Evolutionary conservation across 1,140 invertebrate genomes (phyloP), one percentile per base, ranked within the genome.

Genomic region (Neodiprion fabricii): DNA sequence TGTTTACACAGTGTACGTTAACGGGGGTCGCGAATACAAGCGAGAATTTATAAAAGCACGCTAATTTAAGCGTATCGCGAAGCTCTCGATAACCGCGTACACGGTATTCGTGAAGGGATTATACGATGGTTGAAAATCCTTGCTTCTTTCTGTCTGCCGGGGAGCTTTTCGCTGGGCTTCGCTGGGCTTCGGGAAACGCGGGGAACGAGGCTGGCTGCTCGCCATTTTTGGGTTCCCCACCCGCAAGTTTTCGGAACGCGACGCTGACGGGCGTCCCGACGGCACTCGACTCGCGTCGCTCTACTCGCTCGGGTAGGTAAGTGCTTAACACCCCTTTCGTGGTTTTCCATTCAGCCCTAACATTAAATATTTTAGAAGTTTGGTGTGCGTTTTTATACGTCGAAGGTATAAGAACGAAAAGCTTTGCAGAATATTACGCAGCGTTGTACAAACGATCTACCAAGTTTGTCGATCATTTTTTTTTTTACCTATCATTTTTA

Each of bases 201-300:
- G 53, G 53, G 53, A 40, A 40, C 28, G 28, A 61, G 53, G 53
- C 53, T 61, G 53, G 53, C 53, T 61, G 81, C 83, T 86, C 82
- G 86, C 87, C 87, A 89, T 89, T 89, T 89, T 89, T 89, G 87
- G 87, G 83, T 83, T 87, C 87, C 87, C 87, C 86, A 86, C 81
- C 82, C 73, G 71, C 70, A 67, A 76, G 68, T 61, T 73, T 77
- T 76, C 65, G 73, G 69, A 76, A 69, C 78, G 75, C 75, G 48
- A 71, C 67, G 67, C 69, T 66, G 70, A 72, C 67, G 70, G 67
- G 12, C 71, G 67, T 74, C 73, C 21, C 40, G 74, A 75, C 79
- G 81, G 83, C 87, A 87, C 84, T 89, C 86, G 86, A 82, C 81
- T 81, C 82, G 84, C 82, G 84, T 83, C 80, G 81, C 79, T 85